Evolutionary conservation across 1,140 invertebrate genomes (phyloP), one percentile per base, ranked within the genome.

Genomic region (Aphelenchoides besseyi): DNA sequence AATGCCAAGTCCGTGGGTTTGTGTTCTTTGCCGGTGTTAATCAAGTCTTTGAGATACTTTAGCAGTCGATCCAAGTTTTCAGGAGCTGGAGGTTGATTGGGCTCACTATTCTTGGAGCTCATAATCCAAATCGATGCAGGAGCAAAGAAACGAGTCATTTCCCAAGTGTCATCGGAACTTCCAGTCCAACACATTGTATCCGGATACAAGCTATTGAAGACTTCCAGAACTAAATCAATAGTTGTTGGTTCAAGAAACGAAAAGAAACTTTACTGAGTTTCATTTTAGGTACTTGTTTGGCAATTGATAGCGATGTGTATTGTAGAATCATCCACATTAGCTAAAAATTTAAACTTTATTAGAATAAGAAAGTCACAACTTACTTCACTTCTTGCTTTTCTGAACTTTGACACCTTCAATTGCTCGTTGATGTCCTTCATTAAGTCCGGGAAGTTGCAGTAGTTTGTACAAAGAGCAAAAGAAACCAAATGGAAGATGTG

Each of bases 101-200:
- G 67, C 2, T 26, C 16, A 1, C 23, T n/a, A 0, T 72, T 33
- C 18, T 32, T 3, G 26, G 16, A 29, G 12, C 79, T 29, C 64
- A 70, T 76, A 28, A 78, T 78, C 75, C 75, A 77, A 59, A 77
- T 79, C 23, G 78, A 61, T n/a, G 75, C 75, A 12, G 75, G 75
- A n/a, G 77, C 77, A 29, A 77, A 77, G 48, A 77, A 77, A 9
- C 78, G 72, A 59, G 5, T 59, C 18, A 64, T 79, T n/a, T 77
- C 54, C 12, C 35, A 41, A 9, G 61, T 48, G 33, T 73, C 71
- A 18, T 33, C 54, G 5, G 28, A 33, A 63, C 74, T 54, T 32
- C 72, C 71, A 9, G 63, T 32, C 71, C 72, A 75, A 23, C 18
- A 26, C 29, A 77, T 69, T 37, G 80, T 69, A 33, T 77, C 73